Conservation (phyloP, 2,113 vertebrate genomes). For the Garra rufa region DNA sequence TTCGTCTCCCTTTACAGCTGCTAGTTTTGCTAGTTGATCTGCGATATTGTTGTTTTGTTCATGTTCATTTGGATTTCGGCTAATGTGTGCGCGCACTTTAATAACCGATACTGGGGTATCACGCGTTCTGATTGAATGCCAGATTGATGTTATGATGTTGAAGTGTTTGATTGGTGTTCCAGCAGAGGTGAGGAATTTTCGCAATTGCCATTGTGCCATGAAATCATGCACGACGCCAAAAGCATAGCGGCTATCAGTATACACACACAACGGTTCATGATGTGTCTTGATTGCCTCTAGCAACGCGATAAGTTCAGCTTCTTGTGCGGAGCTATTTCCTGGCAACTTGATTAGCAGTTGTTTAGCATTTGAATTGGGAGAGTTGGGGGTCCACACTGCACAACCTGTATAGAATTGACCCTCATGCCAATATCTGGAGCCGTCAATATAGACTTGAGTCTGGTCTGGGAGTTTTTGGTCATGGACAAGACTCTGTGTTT, state of each 20-base stretch:
- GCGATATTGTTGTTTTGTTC: conserved; percentile 23
- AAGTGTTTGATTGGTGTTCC: conserved; percentile 19
- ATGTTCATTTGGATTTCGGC: neutral
- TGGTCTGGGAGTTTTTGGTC: too few relatives aligned
- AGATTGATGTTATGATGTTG: neutral
- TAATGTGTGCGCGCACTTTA: neutral
- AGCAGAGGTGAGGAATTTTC: neutral
- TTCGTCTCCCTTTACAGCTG: neutral
- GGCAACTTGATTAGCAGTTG: neutral
- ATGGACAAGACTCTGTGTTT: too few relatives aligned
- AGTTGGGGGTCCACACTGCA: neutral
- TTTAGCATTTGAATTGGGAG: neutral
- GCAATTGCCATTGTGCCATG: neutral
- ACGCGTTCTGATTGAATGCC: neutral
- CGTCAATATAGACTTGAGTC: too few relatives aligned
- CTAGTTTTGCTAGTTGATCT: neutral
- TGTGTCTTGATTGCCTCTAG: too few relatives aligned
- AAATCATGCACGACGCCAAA: too few relatives aligned
- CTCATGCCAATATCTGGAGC: too few relatives aligned
- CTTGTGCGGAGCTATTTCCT: neutral
- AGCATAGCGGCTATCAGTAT: too few relatives aligned
- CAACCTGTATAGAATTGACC: neutral
- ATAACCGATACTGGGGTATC: neutral
- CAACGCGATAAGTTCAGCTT: too few relatives aligned
- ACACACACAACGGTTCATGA: too few relatives aligned